A percentile compares a stretch with the other conserved stretches of the same genome.
Conservation (phyloP, 2,113 vertebrate genomes). For the Apteryx mantelli region DNA sequence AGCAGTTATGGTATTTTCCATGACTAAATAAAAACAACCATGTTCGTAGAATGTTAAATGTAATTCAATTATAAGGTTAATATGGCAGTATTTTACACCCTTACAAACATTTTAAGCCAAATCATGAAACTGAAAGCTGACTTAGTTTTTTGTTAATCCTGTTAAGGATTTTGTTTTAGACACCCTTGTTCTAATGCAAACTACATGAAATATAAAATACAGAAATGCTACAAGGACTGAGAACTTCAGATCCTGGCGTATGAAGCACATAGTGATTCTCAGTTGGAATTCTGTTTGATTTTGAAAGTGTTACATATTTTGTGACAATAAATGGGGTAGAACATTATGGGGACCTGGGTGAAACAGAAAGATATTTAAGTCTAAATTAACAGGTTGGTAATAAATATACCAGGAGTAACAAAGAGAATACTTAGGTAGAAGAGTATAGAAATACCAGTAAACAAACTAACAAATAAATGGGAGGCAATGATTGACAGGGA, state of each 20-base stretch:
- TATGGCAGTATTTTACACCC: not conserved
- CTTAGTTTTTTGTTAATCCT: not conserved
- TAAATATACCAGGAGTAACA: not conserved
- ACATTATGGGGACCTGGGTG: not conserved
- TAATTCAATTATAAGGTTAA: not conserved
- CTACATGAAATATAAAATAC: not conserved
- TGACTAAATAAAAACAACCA: not conserved
- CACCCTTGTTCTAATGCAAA: not conserved
- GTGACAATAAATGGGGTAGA: not conserved
- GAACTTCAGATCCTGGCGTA: not conserved
- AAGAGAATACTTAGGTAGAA: not conserved
- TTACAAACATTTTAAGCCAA: not conserved
- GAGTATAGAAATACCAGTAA: not conserved
- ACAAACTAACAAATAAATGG: not conserved
- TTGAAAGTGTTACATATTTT: not conserved
- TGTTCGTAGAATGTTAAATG: not conserved
- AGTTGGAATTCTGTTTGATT: not conserved
- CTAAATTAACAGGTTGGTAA: not conserved
- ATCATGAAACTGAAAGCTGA: not conserved
- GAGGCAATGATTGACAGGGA: not conserved
- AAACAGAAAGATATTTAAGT: not conserved
- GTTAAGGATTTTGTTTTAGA: not conserved
- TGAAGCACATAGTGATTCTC: not conserved
- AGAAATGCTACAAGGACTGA: not conserved
- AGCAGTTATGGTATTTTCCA: not conserved